phyloP scores from a whole-genome alignment of 1,140 invertebrate genomes.

The Ostrea edulis region DNA sequence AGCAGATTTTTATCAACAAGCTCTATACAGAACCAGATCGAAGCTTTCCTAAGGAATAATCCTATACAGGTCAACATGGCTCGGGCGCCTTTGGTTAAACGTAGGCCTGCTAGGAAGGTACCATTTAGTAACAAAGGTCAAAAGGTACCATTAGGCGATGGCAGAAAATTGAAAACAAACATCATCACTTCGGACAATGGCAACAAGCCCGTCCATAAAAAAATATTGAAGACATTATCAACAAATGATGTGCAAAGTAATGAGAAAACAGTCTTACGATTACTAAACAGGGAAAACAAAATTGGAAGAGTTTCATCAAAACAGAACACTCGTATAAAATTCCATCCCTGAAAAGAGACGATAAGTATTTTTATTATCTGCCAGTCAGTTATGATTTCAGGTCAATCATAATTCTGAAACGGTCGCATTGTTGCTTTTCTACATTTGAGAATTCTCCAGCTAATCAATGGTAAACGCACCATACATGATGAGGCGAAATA shows the following conservation, averaged over 20 bases:
- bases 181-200: not conserved
- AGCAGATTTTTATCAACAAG: not conserved
- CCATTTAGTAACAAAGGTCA: not conserved
- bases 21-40: not conserved
- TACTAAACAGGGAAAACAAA: not conserved
- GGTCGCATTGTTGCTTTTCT: too few relatives aligned
- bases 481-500: too few relatives aligned
- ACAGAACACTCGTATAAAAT: not conserved
- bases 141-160: not conserved
- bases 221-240: not conserved
- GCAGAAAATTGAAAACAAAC: not conserved
- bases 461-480: too few relatives aligned
- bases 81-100: not conserved
- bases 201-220: not conserved
- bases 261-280: not conserved
- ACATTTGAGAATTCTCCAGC: too few relatives aligned
- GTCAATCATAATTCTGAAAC: too few relatives aligned
- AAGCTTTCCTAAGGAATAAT: not conserved
- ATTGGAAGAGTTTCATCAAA: not conserved
- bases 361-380: not conserved
- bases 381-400: too few relatives aligned
- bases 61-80: not conserved
- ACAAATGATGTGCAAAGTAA: not conserved
- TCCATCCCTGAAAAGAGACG: not conserved
- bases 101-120: not conserved